Conservation (phyloP, 2,113 vertebrate species). For the Lichenostomus cassidix region DNA sequence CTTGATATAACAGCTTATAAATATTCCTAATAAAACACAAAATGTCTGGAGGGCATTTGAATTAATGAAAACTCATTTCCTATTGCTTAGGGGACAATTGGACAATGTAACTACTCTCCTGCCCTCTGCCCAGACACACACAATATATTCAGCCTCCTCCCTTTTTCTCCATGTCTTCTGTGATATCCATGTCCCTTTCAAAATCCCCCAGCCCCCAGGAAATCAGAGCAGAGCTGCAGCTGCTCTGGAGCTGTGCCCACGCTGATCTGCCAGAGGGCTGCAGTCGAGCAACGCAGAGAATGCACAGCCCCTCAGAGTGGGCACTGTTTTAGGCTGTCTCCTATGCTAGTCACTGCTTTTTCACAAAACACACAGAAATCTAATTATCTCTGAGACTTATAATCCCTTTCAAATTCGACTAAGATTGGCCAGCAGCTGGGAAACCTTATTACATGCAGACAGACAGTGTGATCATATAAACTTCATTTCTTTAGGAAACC, state of each 20-base stretch:
- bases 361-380: neutral
- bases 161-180: neutral
- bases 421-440: neutral
- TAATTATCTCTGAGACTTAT: neutral
- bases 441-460: neutral
- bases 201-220: neutral
- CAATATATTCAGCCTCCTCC: neutral
- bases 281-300: accelerated
- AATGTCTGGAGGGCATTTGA: neutral
- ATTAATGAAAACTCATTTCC: neutral
- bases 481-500: neutral
- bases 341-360: neutral
- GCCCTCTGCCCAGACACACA: neutral
- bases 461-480: neutral
- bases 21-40: slow-evolving; percentile 8
- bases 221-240: neutral
- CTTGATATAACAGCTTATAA: slow-evolving; percentile 2
- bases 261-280: neutral
- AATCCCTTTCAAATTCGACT: neutral
- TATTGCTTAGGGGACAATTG: neutral
- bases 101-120: neutral
- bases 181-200: neutral
- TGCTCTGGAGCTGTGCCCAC: neutral
- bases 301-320: neutral
- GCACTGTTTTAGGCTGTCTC: neutral